phyloP scores from a whole-genome alignment of 2,888 invertebrate genomes.

The Automeris io region DNA sequence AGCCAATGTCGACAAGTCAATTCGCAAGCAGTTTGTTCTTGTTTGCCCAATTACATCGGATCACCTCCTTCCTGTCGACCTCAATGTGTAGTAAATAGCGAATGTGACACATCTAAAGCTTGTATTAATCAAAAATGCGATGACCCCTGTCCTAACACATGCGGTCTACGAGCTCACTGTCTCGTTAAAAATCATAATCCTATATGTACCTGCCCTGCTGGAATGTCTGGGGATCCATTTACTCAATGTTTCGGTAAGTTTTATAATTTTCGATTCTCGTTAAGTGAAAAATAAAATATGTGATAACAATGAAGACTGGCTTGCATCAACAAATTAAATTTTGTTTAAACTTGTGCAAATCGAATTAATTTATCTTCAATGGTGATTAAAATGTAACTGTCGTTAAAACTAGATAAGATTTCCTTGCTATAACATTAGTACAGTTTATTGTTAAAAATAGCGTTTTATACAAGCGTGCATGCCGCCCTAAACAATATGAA shows the following conservation, averaged over 20 bases:
- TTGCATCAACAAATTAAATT: no score
- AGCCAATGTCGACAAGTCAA: constrained; percentile 89
- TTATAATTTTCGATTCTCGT: no score
- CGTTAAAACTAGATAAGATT: no score
- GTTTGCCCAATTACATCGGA: constrained; percentile 86
- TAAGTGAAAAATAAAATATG: no score
- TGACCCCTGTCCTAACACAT: constrained; percentile 92
- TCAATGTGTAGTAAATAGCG: constrained; percentile 91
- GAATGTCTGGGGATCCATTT: constrained; percentile 93
- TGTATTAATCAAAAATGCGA: constrained; percentile 91
- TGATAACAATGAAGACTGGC: no score
- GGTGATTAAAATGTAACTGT: no score
- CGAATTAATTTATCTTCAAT: no score
- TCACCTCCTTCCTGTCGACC: constrained; percentile 89
- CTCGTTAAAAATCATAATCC: constrained; percentile 90
- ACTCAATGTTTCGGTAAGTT: constrained; percentile 85
- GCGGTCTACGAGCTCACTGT: constrained; percentile 91
- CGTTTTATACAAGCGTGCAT: no score
- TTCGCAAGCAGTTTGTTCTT: constrained; percentile 90
- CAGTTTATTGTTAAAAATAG: no score
- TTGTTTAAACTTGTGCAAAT: no score
- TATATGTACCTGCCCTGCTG: constrained; percentile 89
- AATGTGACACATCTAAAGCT: constrained; percentile 88
- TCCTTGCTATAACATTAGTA: no score
- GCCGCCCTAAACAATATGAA: no score